Base-by-base conservation (phyloP, 1,140 invertebrate species). In the Trichogramma pretiosum region DNA sequence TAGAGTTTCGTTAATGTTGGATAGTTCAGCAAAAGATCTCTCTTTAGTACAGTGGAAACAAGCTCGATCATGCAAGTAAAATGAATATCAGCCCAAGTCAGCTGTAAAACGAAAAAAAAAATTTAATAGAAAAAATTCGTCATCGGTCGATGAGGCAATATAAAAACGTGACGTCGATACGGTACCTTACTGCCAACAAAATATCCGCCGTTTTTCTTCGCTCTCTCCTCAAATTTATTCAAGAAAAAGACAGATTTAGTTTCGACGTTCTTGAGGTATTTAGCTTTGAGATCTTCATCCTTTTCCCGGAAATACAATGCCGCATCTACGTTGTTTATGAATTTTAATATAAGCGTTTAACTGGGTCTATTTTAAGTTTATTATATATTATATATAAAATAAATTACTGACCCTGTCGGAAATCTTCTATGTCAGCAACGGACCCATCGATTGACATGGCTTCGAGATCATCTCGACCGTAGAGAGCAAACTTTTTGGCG, bases 171-270 rank as follows among this genome's bases (percentile, higher is more conserved):
- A n/a, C n/a, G n/a, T n/a, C n/a, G n/a, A n/a, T n/a, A n/a, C n/a
- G n/a, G 52, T 54, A 74, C 73, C 56, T 72, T 67, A 44, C 73
- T 70, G 34, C 71, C 70, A 4, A 77, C 66, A 9, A 75, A 68
- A 18, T 68, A 69, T 24, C 72, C 74, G 0, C 60, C 66, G 38
- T 77, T 77, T 17, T 65, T 62, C 37, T 71, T 65, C 0, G 70
- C 62, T 46, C 67, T 54, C 7, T 63, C 57, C 39, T 78, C 74
- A 5, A 76, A 66, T 50, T 63, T 72, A 13, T 60, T 58, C 46
- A 76, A 48, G 17, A 61, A 69, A 11, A 62, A 67, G 5, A 65
- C 67, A 24, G 46, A 46, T 42, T 61, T 58, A n/a, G 58, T 48
- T 34, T 57, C 38, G 17, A 58, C 59, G 4, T 44, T 22, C 14